A percentile compares a stretch with the other conserved stretches of the same genome.
phyloP scores from a whole-genome alignment of 1,140 invertebrate species.

The Cherax quadricarinatus region DNA sequence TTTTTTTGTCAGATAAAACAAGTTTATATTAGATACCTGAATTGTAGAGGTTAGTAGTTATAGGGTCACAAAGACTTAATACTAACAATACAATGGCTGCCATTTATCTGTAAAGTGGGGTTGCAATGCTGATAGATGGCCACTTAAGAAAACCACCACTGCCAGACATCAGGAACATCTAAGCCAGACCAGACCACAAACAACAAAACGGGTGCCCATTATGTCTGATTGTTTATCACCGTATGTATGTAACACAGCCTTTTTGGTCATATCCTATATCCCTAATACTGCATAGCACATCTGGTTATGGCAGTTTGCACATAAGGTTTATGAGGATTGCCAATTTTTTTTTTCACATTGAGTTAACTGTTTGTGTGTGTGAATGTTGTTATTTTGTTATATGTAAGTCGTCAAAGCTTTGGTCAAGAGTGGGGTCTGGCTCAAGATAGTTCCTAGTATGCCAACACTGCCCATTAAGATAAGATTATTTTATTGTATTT shows the following conservation, averaged over 20 bases:
- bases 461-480: slow-evolving; percentile 68
- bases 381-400: slow-evolving; percentile 64
- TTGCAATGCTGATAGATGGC: slow-evolving; percentile 48
- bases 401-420: slow-evolving; percentile 66
- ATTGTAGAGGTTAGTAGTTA: slow-evolving; percentile 39
- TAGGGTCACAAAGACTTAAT: slow-evolving; percentile 44
- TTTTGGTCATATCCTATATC: slow-evolving; percentile 17
- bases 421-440: slow-evolving; percentile 65
- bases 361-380: slow-evolving; percentile 59
- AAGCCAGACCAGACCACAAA: slow-evolving; percentile 62
- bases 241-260: slow-evolving; percentile 34
- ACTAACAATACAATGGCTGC: slow-evolving; percentile 52
- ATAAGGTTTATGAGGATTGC: slow-evolving; percentile 16
- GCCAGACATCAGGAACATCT: slow-evolving; percentile 68
- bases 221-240: slow-evolving; percentile 54
- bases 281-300: slow-evolving; percentile 17
- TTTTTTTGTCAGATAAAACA: slow-evolving; percentile 52
- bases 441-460: slow-evolving; percentile 64
- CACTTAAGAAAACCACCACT: slow-evolving; percentile 61
- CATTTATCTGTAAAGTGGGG: slow-evolving; percentile 54
- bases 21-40: slow-evolving; percentile 52
- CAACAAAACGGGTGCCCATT: slow-evolving; percentile 68
- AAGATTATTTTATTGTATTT: slow-evolving; percentile 65
- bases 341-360: slow-evolving; percentile 16
- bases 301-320: neutral